Conservation (phyloP, 2,888 invertebrate genomes). For the Hesperia comma region DNA sequence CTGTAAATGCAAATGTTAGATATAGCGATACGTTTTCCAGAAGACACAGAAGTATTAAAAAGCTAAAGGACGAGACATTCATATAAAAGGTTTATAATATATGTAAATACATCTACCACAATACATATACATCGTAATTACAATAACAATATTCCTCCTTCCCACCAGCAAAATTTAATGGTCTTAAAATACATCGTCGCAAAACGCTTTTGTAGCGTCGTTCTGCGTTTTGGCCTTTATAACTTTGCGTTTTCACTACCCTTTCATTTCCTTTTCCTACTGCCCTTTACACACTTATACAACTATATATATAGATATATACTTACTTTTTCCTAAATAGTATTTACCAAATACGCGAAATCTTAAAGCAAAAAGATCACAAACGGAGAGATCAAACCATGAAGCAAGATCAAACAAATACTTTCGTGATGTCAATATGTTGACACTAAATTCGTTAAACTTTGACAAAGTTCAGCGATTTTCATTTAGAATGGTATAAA, state of each 20-base stretch:
- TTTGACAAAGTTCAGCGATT: background rate
- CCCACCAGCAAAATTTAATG: background rate
- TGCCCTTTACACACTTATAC: background rate
- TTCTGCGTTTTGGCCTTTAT: constrained; percentile 7
- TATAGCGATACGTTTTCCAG: constrained; percentile 14
- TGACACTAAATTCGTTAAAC: constrained; percentile 9
- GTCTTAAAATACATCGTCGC: constrained; percentile 3
- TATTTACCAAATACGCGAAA: constrained; percentile 10
- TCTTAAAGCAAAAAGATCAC: constrained; percentile 22
- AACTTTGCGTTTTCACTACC: constrained; percentile 8
- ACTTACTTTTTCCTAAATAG: background rate
- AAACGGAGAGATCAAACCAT: constrained; percentile 4
- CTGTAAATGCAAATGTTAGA: background rate
- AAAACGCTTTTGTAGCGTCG: background rate
- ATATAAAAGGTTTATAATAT: constrained; percentile 37
- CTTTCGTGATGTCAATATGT: constrained; percentile 1
- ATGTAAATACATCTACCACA: constrained; percentile 37
- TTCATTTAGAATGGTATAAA: background rate
- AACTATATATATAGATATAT: background rate
- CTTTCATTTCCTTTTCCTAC: constrained; percentile 5
- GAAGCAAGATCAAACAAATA: constrained; percentile 11
- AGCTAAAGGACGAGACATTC: constrained; percentile 42
- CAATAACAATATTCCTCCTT: constrained; percentile 10
- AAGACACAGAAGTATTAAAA: constrained; percentile 47
- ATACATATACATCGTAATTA: constrained; percentile 13